Evolutionary conservation across 2,888 invertebrate genomes (phyloP).

Genomic region (Linnaemya tessellans): DNA sequence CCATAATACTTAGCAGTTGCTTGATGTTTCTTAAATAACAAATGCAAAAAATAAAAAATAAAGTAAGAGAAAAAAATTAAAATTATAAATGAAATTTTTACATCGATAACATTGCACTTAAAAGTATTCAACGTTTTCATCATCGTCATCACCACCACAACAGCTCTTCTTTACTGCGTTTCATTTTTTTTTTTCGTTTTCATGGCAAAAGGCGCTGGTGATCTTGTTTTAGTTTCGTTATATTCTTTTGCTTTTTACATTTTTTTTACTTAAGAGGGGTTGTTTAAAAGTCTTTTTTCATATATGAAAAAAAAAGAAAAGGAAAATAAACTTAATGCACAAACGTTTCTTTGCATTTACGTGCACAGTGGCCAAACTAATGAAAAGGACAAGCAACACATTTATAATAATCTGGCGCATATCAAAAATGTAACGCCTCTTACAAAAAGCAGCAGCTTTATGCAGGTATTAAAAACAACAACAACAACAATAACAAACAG

Average conservation of each 20-base stretch:
- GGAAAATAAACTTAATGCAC: background rate
- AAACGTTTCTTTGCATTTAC: constrained; percentile 40
- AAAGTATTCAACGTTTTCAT: constrained; percentile 71
- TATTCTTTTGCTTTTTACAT: constrained; percentile 18
- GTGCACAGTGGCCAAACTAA: constrained; percentile 72
- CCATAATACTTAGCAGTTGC: constrained; percentile 33
- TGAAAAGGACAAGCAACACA: constrained; percentile 75
- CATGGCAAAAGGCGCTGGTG: constrained; percentile 51
- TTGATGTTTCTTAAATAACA: background rate
- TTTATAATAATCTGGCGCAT: constrained; percentile 78
- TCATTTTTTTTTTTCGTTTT: background rate
- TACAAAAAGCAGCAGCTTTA: constrained; percentile 48
- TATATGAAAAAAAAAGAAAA: background rate
- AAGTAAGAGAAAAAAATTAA: constrained; percentile 69
- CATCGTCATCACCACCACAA: constrained; percentile 51
- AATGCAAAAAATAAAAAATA: constrained; percentile 26
- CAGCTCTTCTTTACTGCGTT: constrained; percentile 6
- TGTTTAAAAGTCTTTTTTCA: constrained; percentile 33
- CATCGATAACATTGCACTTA: constrained; percentile 71
- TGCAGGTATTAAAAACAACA: constrained; percentile 17
- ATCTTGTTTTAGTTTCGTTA: constrained; percentile 62
- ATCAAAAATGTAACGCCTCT: constrained; percentile 77
- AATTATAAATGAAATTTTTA: constrained; percentile 72
- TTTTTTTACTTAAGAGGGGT: constrained; percentile 53
- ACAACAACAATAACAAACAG: constrained; percentile 19